Conservation (phyloP, 2,113 vertebrate species). For the Anhinga rufa region DNA sequence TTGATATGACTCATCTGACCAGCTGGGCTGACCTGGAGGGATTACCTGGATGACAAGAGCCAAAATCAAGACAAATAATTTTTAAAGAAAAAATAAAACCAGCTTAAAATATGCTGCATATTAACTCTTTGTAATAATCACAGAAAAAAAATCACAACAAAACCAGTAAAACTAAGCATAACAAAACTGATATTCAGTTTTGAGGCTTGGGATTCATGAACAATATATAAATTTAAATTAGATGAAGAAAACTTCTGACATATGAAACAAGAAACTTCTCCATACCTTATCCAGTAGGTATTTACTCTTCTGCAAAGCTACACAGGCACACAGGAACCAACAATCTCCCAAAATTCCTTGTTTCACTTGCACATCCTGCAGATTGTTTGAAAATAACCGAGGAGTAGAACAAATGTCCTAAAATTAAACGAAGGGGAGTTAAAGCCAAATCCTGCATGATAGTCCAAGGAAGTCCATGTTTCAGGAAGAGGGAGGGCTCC, state of each 20-base stretch:
- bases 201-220: neutral
- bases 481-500: neutral
- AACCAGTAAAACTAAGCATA: neutral
- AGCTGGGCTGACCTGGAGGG: constrained; percentile 83
- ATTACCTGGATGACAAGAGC: constrained; percentile 76
- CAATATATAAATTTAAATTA: neutral
- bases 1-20: constrained; percentile 79
- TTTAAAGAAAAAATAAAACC: too few relatives aligned
- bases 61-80: neutral
- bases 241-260: neutral
- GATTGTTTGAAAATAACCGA: constrained; percentile 78
- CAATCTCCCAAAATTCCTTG: constrained; percentile 95
- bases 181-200: neutral
- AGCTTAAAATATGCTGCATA: neutral
- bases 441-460: neutral
- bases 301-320: constrained; percentile 82
- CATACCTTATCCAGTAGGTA: constrained; percentile 85
- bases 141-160: neutral
- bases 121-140: neutral
- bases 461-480: neutral
- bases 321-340: constrained; percentile 95
- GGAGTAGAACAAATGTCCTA: constrained; percentile 87
- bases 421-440: neutral
- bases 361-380: constrained; percentile 79
- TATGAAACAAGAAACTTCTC: neutral